Conservation (phyloP, 2,888 invertebrate genomes). For the Saturnia japonica region DNA sequence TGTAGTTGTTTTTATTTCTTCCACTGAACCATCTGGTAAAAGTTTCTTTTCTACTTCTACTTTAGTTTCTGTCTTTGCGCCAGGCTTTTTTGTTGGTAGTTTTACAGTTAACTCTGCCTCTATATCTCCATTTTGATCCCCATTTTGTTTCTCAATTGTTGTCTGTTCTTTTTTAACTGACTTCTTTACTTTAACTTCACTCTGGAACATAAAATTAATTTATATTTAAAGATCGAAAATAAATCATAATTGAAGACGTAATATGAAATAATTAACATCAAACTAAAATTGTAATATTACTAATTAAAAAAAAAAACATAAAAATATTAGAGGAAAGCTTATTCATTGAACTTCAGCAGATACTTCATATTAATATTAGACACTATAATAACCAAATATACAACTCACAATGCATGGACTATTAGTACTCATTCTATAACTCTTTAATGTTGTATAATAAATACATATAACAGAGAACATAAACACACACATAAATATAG, state of each 20-base stretch:
- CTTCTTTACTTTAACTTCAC: constrained; percentile 63
- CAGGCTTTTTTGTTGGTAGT: constrained; percentile 65
- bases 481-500: constrained; percentile 67
- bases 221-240: neutral
- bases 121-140: constrained; percentile 60
- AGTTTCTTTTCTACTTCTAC: constrained; percentile 68
- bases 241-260: neutral
- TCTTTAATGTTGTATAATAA: constrained; percentile 64
- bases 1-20: constrained; percentile 68
- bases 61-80: constrained; percentile 71
- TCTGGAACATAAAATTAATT: constrained; percentile 56
- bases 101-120: constrained; percentile 67
- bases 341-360: neutral
- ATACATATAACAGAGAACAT: constrained; percentile 65
- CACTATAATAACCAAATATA: constrained; percentile 15
- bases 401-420: constrained; percentile 51
- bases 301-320: neutral
- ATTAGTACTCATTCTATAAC: constrained; percentile 46
- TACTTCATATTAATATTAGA: constrained; percentile 9
- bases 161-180: constrained; percentile 59
- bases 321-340: neutral
- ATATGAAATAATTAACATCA: neutral
- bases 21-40: constrained; percentile 66
- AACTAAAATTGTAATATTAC: neutral
- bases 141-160: constrained; percentile 54